These are phyloP conservation scores for Erynnis tages DNA, from an alignment of 2,888 invertebrate genomes.

Conservation along the genomic window DNA sequence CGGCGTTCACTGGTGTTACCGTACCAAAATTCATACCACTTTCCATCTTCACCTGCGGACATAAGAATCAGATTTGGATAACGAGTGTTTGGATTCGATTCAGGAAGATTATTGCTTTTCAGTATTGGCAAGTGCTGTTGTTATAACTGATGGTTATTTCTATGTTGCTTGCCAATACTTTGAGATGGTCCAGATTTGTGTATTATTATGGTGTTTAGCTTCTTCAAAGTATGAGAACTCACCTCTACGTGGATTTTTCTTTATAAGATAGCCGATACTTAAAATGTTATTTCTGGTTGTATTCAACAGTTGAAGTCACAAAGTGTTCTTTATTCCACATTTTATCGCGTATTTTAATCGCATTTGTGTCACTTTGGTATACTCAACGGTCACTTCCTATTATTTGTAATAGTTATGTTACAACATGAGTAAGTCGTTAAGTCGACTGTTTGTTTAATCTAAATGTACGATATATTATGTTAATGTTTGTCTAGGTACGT, in stretches of 20 bases:
- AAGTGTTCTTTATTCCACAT: background rate
- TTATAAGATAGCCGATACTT: too few species aligned
- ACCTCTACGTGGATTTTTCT: too few species aligned
- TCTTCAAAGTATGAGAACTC: too few species aligned
- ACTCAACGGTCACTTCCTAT: slow-evolving; percentile 5
- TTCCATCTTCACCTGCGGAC: background rate
- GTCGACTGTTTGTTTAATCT: slow-evolving; percentile 2
- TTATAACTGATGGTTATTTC: slow-evolving; percentile 5
- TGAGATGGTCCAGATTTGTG: background rate
- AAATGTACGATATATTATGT: background rate
- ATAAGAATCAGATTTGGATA: background rate
- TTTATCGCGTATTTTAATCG: background rate
- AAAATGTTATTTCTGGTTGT: background rate
- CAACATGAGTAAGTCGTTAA: background rate
- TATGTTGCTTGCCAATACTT: slow-evolving; percentile 5
- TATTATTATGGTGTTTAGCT: too few species aligned
- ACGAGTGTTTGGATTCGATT: background rate
- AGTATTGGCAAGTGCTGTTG: slow-evolving; percentile 9
- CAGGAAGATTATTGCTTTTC: slow-evolving; percentile 15
- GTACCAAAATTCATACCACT: background rate
- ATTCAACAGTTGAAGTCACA: background rate
- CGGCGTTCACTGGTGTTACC: slow-evolving; percentile 1
- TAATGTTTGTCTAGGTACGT: slow-evolving; percentile 2
- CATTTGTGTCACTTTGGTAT: background rate
- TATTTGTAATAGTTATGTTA: background rate